Evolutionary conservation across 2,797 vertebrate genomes (phyloP), one percentile per base, ranked within the genome.

Genomic region (Eulemur albifrons): DNA sequence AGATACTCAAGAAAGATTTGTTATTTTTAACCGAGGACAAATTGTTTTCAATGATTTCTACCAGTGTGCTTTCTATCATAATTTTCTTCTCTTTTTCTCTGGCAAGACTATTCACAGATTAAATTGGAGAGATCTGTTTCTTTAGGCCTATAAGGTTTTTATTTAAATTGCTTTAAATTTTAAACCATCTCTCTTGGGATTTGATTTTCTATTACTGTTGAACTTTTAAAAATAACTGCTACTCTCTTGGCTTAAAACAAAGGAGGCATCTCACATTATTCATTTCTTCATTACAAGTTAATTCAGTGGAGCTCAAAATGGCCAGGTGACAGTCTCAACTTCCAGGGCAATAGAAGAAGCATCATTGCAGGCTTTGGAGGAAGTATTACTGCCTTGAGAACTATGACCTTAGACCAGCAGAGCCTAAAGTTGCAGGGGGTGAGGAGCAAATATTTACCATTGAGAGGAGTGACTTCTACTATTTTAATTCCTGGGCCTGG

Each of bases 41-140:
- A 57, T 85, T 75, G 63, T 88, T 95, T 94, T 73, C 63, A 91
- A 50, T 43, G 30, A 81, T 95, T 88, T 77, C 54, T 54, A 43
- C 80, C 73, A 50, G 21, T 93, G 32, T 73, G 30, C 27, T 45
- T 43, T 86, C 54, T 82, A 35, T 61, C 15, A 79, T 82, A 77
- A 72, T 85, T 85, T 77, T 89, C 32, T 93, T 93, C 23, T 88
- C 35, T 90, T 95, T 93, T 88, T 93, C 72, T 75, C 38, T 94
- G 76, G 20, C 45, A 80, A 83, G 10, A 72, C 15, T 88, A 59
- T 73, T 77, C 67, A 81, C 52, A 81, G 35, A 73, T n/a, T 79
- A 5, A 94, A 94, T 87, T 35, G 27, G 23, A 90, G 27, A 75
- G 38, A 70, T 75, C 48, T 11, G n/a, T 85, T 52, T 92, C 25